Evolutionary conservation across 2,113 vertebrate genomes (phyloP), one percentile per base, ranked within the genome.

Genomic region (Astur gentilis): DNA sequence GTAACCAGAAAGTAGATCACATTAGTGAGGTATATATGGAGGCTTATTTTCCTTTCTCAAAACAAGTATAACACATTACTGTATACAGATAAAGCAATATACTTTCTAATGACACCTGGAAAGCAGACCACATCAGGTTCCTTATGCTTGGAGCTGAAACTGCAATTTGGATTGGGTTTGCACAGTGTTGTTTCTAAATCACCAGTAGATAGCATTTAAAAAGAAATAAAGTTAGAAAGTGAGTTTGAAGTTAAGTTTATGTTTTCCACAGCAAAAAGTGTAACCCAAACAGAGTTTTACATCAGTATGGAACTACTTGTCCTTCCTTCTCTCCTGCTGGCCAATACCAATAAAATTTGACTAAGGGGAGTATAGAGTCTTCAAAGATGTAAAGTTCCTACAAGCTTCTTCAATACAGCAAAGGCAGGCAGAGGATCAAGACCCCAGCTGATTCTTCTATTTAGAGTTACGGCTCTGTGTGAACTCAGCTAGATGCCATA

Each of bases 1-100:
- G 66, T 83, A 90, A 88, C 64, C 45, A 96, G 92, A 93, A 89
- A 60, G 76, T 23, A 69, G 76, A 89, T 75, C 86, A 83, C 88
- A 76, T 96, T 87, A 87, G 65, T 42, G 47, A 84, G 52, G 38
- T 50, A 15, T 31, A 45, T 15, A 6, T 22, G 11, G 40, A 70
- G 54, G 75, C 69, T 90, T 86, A 8, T 92, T 88, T 94, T 88
- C 82, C 54, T 65, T 73, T 89, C 42, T 87, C 65, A 52, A 66
- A 71, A 40, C 76, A 75, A 91, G 17, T 38, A 2, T 34, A 82
- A 38, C 49, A 40, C 49, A 16, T 83, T 57, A 27, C 76, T 50
- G 50, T 13, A 25, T 69, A 7, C 16, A 58, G 85, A 45, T 44
- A 50, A 90, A 93, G 57, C 75, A 71, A 16, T 49, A 5, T n/a